Base-by-base conservation (phyloP, 1,140 invertebrate species). In the Calliphora vicina region DNA sequence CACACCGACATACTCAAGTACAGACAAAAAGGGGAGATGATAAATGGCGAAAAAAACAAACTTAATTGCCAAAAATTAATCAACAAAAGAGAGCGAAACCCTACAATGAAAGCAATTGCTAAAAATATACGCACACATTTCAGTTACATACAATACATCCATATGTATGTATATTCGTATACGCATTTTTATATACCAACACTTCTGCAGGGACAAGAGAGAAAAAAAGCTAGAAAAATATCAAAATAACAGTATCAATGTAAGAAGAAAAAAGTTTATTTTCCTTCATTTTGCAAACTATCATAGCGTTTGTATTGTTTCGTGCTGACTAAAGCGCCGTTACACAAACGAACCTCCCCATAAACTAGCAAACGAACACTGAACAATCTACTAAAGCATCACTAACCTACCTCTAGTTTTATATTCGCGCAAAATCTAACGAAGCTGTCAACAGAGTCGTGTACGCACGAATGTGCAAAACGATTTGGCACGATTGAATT, bases 341-440 rank as follows among this genome's bases (percentile, higher is more conserved):
- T 1, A 4, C 9, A 67, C 61, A 25, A 25, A 23, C n/a, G n/a
- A 23, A 50, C 45, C 17, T 50, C 17, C 12, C 45, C 45, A 6
- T 13, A 67, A n/a, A n/a, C n/a, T 23, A 67, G 9, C 23, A n/a
- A n/a, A n/a, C n/a, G n/a, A n/a, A n/a, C n/a, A n/a, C n/a, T n/a
- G 20, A 20, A 67, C n/a, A 20, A 5, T 23, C 61, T 23, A 67
- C 61, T 67, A 67, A 67, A 67, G 61, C 61, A 67, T 67, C 61
- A 67, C 61, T 67, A 67, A 67, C 61, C 61, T 67, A 23, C 61
- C 61, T 67, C 23, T 67, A 67, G n/a, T 20, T 67, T 67, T 67
- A 67, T 67, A 67, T 23, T 23, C 61, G 20, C 20, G 61, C 61
- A 23, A 67, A 23, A 67, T 67, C 61, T 67, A 67, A 67, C 61